Evolutionary conservation across 2,888 invertebrate genomes (phyloP), one percentile per base, ranked within the genome.

Genomic region (Lagria hirta): DNA sequence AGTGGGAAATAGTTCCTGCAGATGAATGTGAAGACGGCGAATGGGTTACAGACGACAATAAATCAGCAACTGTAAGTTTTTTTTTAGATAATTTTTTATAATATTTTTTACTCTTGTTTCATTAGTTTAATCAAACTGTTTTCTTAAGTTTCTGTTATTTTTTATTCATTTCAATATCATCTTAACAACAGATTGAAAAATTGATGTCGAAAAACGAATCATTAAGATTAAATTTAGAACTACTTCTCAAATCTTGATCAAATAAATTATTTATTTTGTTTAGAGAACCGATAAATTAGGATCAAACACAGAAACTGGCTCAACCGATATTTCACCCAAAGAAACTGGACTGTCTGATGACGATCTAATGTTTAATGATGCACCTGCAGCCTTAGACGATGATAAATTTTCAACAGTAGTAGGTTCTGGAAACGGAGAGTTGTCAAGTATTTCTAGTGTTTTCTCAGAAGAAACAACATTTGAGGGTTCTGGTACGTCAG

Each of bases 21-120:
- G 75, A 78, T n/a, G 72, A 73, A 20, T 76, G 77, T 29, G 71
- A 74, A 15, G 74, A 75, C 34, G 76, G 76, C n/a, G 76, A 75
- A 60, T 69, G 74, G 61, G 71, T 74, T 11, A 73, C 75, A 23
- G 66, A 66, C 8, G 66, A 71, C 45, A 70, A 74, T 34, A 11
- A 24, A 8, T 10, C 7, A 8, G 24, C 6, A 24, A 7, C 8
- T 5, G 24, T 4, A 24, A 8, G 28, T n/a, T n/a, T n/a, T n/a
- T n/a, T n/a, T n/a, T n/a, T n/a, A n/a, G n/a, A n/a, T n/a, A n/a
- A n/a, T n/a, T n/a, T n/a, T n/a, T n/a, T n/a, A n/a, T n/a, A n/a
- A n/a, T n/a, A n/a, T n/a, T n/a, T n/a, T n/a, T n/a, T n/a, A n/a
- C n/a, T n/a, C n/a, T n/a, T n/a, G n/a, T n/a, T n/a, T n/a, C n/a